Base-by-base conservation (phyloP, 2,113 vertebrate species). In the Dolichallabes microphthalmus region DNA sequence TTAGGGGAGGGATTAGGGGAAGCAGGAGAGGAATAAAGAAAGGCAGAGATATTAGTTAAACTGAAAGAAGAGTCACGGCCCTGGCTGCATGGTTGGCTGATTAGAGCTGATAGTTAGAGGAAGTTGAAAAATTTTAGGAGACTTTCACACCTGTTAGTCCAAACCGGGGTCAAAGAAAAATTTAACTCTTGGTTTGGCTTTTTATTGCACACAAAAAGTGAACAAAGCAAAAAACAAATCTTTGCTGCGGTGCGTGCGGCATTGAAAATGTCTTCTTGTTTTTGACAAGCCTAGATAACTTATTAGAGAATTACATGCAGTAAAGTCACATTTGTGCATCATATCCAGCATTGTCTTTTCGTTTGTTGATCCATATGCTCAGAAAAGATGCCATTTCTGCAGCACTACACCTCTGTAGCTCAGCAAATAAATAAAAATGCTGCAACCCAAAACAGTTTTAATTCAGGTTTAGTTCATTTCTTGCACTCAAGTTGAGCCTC, bases 1-100 rank as follows among this genome's bases (percentile, higher is more conserved):
- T 92, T 90, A 89, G 91, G 85, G 61, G 91, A 92, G 92, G 90
- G 86, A 83, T 82, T 82, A 30, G 86, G 53, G 84, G 83, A 87
- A 53, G 74, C 81, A 78, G 82, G 80, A 86, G 86, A 89, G 78
- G 64, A 85, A 85, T 71, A 78, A 71, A 57, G 53, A 82, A 53
- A 77, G 50, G 57, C 52, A 85, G 80, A 77, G 61, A 74, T 8
- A 63, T 87, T 84, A 87, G 85, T 27, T 30, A 76, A 64, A 68
- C 27, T 79, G 27, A 85, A 81, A 69, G 27, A 85, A 39, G 19
- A 66, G 80, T 75, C 81, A 76, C 64, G 0, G 17, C 27, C 19
- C 53, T 27, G 74, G 53, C n/a, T 20, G 27, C 86, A 63, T 45
- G 82, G 79, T 60, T 73, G 25, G 10, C 61, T 52, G 64, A 61